Evolutionary conservation across 2,113 vertebrate species (phyloP), one percentile per base, ranked within the genome.

Genomic region (Cyrtonyx montezumae): DNA sequence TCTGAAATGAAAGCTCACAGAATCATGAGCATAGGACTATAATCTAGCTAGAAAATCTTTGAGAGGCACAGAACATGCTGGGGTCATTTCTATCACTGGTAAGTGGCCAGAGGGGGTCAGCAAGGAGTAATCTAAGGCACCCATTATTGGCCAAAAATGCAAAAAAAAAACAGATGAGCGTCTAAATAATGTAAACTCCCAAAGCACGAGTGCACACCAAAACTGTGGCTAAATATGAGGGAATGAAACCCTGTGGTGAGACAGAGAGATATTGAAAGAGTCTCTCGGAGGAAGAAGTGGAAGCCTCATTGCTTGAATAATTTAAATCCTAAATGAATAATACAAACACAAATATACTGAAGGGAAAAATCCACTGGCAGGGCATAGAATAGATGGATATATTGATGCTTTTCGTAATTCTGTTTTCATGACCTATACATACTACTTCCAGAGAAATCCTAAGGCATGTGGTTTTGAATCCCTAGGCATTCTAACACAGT

Each of bases 321-420:
- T 93, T 96, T 86, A 96, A 92, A 95, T 93, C 79, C 71, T 94
- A 95, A 95, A 91, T 93, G 91, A 95, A 96, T 94, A 96, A 96
- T 94, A 96, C 91, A 96, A 93, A 89, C 42, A 2, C 87, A 95
- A 94, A 95, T 94, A 96, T 88, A 80, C 85, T 88, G 87, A 87
- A 91, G 87, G 90, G 83, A 91, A 94, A 0, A 8, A 94, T 94
- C 53, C n/a, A 48, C 56, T 78, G 73, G 48, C 74, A 91, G 17
- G 42, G 78, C 37, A 84, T 55, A 11, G 13, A 74, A 13, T 43
- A 84, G 80, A 86, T 81, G 66, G 79, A 74, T 88, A 46, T 79
- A 62, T 62, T 48, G 67, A 90, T 77, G 62, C 3, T 73, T 93
- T 87, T 71, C 70, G 40, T 84, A 84, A 75, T 76, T 87, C 75